These are phyloP conservation scores for Sthenelais limicola DNA, from an alignment of 2,888 invertebrate species.

Conservation along the genomic window DNA sequence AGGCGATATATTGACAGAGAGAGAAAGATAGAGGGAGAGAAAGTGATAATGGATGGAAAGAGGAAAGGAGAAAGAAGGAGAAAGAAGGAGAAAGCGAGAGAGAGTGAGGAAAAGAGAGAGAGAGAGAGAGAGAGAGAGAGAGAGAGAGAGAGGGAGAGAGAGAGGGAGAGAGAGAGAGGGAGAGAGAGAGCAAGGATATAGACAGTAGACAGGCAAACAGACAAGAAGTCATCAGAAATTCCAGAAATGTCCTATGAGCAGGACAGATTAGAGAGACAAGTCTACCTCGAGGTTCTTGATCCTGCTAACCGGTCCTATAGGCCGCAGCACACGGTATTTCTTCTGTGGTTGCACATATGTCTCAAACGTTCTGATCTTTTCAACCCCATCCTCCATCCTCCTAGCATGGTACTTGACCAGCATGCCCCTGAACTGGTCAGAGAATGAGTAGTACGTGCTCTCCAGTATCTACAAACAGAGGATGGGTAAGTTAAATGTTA, in stretches of 20 bases:
- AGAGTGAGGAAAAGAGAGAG: too few relatives aligned
- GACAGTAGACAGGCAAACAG: too few relatives aligned
- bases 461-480: slow-evolving; percentile 58
- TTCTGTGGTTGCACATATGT: slow-evolving; percentile 75
- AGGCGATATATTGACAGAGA: too few relatives aligned
- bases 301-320: slow-evolving; percentile 60
- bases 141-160: too few relatives aligned
- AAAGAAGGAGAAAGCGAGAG: too few relatives aligned
- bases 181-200: neutral
- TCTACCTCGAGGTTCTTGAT: slow-evolving; percentile 63
- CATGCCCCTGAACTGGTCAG: slow-evolving; percentile 63
- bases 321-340: slow-evolving; percentile 58
- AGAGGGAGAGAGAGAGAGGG: neutral
- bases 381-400: slow-evolving; percentile 43
- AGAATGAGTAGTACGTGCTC: slow-evolving; percentile 58
- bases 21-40: too few relatives aligned
- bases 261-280: neutral
- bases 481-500: too few relatives aligned
- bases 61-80: too few relatives aligned
- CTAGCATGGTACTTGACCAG: slow-evolving; percentile 58
- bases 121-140: too few relatives aligned
- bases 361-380: slow-evolving; percentile 77
- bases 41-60: too few relatives aligned
- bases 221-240: too few relatives aligned
- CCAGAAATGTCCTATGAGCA: too few relatives aligned